Base-by-base conservation (phyloP, 2,113 vertebrate species). In the Acanthisitta chloris region DNA sequence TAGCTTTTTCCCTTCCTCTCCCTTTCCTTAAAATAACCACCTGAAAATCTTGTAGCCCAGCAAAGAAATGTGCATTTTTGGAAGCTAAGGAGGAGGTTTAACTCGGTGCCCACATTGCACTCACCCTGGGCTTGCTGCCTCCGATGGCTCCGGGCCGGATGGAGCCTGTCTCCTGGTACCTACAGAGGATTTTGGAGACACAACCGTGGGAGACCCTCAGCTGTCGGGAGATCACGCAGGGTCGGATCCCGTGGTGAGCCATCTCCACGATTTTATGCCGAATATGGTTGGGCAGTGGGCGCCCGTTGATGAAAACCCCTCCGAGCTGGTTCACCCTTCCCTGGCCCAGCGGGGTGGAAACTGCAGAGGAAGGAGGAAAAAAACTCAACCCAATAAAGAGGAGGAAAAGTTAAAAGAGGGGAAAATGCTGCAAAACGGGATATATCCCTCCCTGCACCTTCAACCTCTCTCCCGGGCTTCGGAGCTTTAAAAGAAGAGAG, bases 201-300 rank as follows among this genome's bases (percentile, higher is more conserved):
- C 99, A 99, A 31, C 99, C 99, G 55, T 99, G 99, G 82, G 99
- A 99, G 61, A 99, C 99, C 5, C 99, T 98, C 45, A 99, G 97
- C 97, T 99, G 99, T 76, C 99, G 97, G 92, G 99, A 99, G 98
- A 99, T 99, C 87, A 99, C 99, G 73, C 99, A 99, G 97, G 99
- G 99, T 74, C 99, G 97, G 97, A 99, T 99, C 85, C 99, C 99
- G 48, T 99, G 99, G 92, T 99, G 99, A 18, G 99, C 99, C 99
- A 99, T 99, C 97, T 99, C 99, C 96, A 99, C 99, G 57, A 99
- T 99, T 98, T 99, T 99, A 96, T 99, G 99, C 46, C 99, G 98
- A 97, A 99, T 99, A 94, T 99, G 99, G 97, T 99, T 99, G 59
- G 99, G 99, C 80, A 99, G 96, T 2, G 99, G 99, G 55, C 99